Percentiles rank a stretch among this genome's conserved stretches.
These are phyloP conservation scores for Drosophila cognata DNA, from an alignment of 2,888 invertebrate genomes.

Conservation along the genomic window DNA sequence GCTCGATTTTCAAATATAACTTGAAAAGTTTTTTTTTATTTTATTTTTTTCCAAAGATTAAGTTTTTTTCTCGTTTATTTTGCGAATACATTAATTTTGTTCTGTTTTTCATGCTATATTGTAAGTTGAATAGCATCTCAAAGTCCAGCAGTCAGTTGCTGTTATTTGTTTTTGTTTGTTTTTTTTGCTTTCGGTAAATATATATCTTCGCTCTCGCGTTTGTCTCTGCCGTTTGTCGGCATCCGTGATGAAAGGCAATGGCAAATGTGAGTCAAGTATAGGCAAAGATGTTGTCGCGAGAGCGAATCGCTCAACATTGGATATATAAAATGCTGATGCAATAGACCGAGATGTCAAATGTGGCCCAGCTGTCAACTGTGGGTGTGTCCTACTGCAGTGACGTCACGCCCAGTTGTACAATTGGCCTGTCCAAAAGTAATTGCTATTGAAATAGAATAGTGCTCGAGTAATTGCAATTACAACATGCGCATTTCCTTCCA, in stretches of 20 bases:
- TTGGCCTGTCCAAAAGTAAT: constrained; percentile 6
- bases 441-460: constrained; percentile 21
- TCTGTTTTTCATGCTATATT: neutral
- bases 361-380: constrained; percentile 15
- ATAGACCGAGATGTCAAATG: constrained; percentile 41
- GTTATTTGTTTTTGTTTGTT: constrained; percentile 5
- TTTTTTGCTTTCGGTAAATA: constrained; percentile 10
- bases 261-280: constrained; percentile 72
- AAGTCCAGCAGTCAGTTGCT: constrained; percentile 33
- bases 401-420: constrained; percentile 35
- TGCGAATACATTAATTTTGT: neutral
- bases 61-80: neutral
- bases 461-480: constrained; percentile 30
- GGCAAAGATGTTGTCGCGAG: constrained; percentile 25
- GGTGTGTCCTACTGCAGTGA: constrained; percentile 25
- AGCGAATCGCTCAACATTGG: constrained; percentile 19
- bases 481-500: constrained; percentile 33
- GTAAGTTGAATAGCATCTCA: constrained; percentile 12
- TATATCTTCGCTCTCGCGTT: constrained; percentile 17
- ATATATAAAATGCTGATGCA: constrained; percentile 55
- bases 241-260: constrained; percentile 39
- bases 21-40: neutral
- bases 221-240: constrained; percentile 12
- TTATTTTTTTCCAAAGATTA: neutral
- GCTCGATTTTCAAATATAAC: neutral